These are phyloP conservation scores for Dascillus cervinus DNA, from an alignment of 2,888 invertebrate genomes.

Conservation along the genomic window DNA sequence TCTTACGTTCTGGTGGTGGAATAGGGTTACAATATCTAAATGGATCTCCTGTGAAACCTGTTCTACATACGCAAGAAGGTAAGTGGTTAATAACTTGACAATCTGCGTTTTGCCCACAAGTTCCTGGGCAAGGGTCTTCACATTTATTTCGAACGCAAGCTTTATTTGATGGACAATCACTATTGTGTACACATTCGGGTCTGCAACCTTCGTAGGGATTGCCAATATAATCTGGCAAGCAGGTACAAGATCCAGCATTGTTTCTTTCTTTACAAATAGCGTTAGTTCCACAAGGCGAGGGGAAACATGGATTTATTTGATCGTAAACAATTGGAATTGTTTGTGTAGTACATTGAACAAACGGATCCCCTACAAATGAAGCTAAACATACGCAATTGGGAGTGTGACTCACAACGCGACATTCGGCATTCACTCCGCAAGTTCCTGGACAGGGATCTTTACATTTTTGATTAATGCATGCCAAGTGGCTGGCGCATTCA, in stretches of 20 bases:
- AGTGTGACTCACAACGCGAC: conserved; percentile 67
- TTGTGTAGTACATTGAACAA: conserved; percentile 47
- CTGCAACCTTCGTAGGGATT: conserved; percentile 72
- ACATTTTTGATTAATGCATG: conserved; percentile 69
- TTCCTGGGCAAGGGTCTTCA: conserved; percentile 67
- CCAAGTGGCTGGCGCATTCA: conserved; percentile 61
- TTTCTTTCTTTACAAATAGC: conserved; percentile 59
- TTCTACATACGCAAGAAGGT: conserved; percentile 58
- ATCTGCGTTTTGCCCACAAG: conserved; percentile 65
- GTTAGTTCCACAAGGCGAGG: conserved; percentile 63
- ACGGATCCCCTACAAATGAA: conserved; percentile 64
- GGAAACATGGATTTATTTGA: conserved; percentile 53
- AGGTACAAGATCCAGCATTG: conserved; percentile 60
- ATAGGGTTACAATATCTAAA: conserved; percentile 20
- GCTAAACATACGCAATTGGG: conserved; percentile 53
- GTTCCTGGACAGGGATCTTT: conserved; percentile 64
- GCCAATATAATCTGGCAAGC: conserved; percentile 63
- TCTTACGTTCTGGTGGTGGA: conserved; percentile 35
- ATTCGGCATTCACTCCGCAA: conserved; percentile 66
- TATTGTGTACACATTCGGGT: conserved; percentile 65
- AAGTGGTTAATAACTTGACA: conserved; percentile 65
- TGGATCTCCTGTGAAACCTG: conserved; percentile 55
- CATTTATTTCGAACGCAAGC: conserved; percentile 70
- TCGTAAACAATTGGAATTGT: conserved; percentile 41
- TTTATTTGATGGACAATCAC: conserved; percentile 63